Evolutionary conservation across 2,888 invertebrate genomes (phyloP).

Genomic region (Thymelicus sylvestris): DNA sequence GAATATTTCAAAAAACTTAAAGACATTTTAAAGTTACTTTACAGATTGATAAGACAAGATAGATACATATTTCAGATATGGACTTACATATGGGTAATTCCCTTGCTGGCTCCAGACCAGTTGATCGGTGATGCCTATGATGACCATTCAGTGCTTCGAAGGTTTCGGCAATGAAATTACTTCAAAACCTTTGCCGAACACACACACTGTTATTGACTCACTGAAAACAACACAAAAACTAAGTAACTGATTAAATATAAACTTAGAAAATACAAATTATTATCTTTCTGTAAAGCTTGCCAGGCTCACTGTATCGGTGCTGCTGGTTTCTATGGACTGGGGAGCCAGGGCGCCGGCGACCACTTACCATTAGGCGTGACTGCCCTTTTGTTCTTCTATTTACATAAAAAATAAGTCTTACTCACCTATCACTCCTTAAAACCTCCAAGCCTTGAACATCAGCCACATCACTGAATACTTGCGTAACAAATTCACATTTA

Average conservation of each 20-base stretch:
- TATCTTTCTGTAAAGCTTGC: no score
- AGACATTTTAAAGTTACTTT: no score
- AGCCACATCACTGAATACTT: conserved; percentile 84
- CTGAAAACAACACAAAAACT: conserved; percentile 50
- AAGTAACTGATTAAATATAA: conserved; percentile 39
- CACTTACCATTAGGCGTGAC: no score
- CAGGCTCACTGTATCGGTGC: no score
- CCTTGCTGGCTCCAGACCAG: conserved; percentile 3
- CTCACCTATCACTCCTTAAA: conserved; percentile 54
- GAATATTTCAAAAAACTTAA: no score
- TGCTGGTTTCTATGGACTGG: no score
- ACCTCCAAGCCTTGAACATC: conserved; percentile 87
- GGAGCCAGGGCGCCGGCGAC: no score
- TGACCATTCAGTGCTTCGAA: neutral
- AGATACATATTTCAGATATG: neutral
- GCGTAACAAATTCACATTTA: conserved; percentile 65
- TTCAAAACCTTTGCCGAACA: conserved; percentile 68
- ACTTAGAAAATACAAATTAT: conserved; percentile 30
- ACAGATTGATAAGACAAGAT: no score
- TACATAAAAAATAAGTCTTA: conserved; percentile 9
- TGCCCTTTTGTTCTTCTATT: no score
- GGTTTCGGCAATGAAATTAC: conserved; percentile 50
- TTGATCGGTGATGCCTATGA: neutral
- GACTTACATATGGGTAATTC: conserved; percentile 4
- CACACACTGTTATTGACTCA: conserved; percentile 53